phyloP scores from a whole-genome alignment of 2,797 vertebrate species.

The Tragopan temminckii region DNA sequence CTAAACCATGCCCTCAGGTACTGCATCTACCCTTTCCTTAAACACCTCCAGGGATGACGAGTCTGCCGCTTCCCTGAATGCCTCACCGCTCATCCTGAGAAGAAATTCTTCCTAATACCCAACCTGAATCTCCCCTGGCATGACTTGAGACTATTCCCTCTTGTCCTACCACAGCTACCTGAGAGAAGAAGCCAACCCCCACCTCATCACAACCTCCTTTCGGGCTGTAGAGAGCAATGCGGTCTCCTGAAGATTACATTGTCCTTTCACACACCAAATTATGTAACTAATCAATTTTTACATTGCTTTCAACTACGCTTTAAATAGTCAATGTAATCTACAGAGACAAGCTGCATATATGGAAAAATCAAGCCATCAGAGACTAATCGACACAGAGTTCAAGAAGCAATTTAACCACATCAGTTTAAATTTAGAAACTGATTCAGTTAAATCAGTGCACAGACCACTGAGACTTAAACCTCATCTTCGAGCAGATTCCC shows the following conservation, averaged over 20 bases:
- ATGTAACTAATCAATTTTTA: background rate
- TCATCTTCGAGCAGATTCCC: conserved; percentile 25
- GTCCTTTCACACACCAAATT: background rate
- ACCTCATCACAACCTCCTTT: no score
- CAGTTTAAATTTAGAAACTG: conserved; percentile 57
- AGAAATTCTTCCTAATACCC: no score
- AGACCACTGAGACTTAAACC: conserved; percentile 32
- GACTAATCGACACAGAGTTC: conserved; percentile 25
- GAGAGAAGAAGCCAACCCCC: no score
- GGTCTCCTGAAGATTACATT: background rate
- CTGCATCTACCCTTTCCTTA: no score
- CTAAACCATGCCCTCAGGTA: no score
- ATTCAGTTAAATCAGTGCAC: conserved; percentile 39
- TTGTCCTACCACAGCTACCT: no score
- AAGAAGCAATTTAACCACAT: conserved; percentile 39
- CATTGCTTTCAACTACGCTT: background rate
- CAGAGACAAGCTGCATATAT: background rate
- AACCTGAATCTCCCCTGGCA: no score
- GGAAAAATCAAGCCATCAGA: background rate
- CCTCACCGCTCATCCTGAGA: no score
- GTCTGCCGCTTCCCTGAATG: no score
- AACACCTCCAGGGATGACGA: no score
- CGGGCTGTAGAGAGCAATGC: no score
- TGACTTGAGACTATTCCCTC: no score
- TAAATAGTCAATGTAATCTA: background rate